Conservation (phyloP, 2,888 invertebrate species). For the Macropis europaea region DNA sequence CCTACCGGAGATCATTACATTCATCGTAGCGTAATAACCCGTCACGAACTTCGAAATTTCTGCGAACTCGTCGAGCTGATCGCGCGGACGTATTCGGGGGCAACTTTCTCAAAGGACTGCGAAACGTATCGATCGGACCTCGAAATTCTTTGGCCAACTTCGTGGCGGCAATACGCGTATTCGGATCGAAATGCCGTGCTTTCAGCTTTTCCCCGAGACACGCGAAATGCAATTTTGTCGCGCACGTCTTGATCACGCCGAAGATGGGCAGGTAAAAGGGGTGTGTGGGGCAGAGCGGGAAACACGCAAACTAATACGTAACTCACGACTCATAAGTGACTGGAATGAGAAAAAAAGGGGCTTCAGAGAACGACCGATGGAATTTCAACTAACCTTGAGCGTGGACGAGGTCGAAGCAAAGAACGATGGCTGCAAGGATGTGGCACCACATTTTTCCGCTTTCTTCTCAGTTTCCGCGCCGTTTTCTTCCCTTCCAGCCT, state of each 20-base stretch:
- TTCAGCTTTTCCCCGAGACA: neutral
- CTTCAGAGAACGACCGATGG: neutral
- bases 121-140: conserved; percentile 20
- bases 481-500: conserved; percentile 18
- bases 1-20: conserved; percentile 8
- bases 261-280: neutral
- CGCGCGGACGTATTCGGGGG: neutral
- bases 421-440: conserved; percentile 70
- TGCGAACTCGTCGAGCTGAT: neutral
- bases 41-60: conserved; percentile 21
- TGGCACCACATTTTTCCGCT: conserved; percentile 68
- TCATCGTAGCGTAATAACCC: conserved; percentile 16
- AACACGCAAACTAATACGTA: neutral
- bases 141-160: neutral
- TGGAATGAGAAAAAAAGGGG: neutral
- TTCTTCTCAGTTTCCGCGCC: conserved; percentile 32
- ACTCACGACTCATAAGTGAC: neutral
- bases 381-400: conserved; percentile 75
- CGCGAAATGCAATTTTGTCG: neutral
- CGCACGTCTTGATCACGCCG: neutral
- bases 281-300: neutral
- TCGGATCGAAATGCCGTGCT: neutral
- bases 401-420: conserved; percentile 69
- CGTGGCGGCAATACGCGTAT: neutral
- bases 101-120: conserved; percentile 15